Evolutionary conservation across 2,888 invertebrate species (phyloP), one percentile per base, ranked within the genome.

Genomic region (Dendrolimus houi): DNA sequence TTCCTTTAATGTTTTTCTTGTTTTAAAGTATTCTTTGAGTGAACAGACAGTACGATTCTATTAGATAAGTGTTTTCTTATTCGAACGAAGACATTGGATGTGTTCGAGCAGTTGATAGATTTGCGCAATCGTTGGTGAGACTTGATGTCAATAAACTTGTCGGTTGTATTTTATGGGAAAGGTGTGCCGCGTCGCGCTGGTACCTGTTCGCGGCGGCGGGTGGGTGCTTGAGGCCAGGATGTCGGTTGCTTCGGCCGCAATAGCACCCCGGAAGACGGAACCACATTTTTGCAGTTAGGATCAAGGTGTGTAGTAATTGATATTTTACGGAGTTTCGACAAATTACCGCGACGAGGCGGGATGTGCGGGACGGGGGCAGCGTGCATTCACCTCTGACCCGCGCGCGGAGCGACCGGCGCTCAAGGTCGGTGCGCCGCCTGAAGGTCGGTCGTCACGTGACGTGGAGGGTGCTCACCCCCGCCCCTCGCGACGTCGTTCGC

Each of bases 311-410:
- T 85, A 75, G 74, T 72, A 72, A 72, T 74, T 68, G 63, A 69
- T 72, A 73, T 69, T 72, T 75, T 75, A 63, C 68, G 69, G 75
- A 47, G 47, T 47, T 12, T 47, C 47, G 47, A 12, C 47, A 12
- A 47, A 12, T 8, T 10, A 73, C 71, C 73, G 74, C 70, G 72
- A 68, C 68, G 69, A 71, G 77, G 75, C 68, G 65, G 68, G 68
- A 65, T 63, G 66, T 66, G 80, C 72, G 75, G 70, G 69, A 71
- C 68, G 73, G 70, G 67, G 68, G 68, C 64, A 67, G 77, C 84
- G 89, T 85, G 82, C 89, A 84, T 89, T 88, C 88, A 90, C 89
- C 89, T 89, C 89, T 89, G 89, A 89, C 89, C 89, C 88, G 89
- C 84, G 83, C 79, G 83, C 84, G 87, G 80, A 83, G 80, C 86